Evolutionary conservation across 2,113 vertebrate genomes (phyloP).

Genomic region (Cephalopholis sonnerati): DNA sequence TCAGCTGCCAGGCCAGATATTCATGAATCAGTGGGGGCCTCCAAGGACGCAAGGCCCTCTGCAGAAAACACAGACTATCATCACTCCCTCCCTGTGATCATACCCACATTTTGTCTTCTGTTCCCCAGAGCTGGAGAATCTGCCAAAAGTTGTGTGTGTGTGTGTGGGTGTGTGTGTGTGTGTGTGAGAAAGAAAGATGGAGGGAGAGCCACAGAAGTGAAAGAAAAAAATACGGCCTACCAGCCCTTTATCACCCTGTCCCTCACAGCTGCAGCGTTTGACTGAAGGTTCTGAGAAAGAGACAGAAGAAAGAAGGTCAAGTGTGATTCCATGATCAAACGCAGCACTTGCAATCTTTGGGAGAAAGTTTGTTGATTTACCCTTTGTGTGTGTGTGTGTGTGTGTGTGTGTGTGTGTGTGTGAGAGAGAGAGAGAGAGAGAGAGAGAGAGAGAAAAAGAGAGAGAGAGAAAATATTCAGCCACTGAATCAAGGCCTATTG

Average conservation of each 20-base stretch:
- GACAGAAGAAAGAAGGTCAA: constrained; percentile 35
- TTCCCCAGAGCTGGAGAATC: constrained; percentile 49
- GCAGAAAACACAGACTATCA: constrained; percentile 54
- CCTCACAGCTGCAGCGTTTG: background rate
- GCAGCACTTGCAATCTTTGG: constrained; percentile 22
- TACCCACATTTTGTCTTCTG: constrained; percentile 37
- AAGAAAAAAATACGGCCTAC: background rate
- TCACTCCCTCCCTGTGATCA: constrained; percentile 51
- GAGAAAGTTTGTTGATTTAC: constrained; percentile 42
- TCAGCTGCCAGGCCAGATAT: constrained; percentile 52
- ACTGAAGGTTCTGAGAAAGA: constrained; percentile 10
- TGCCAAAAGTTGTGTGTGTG: constrained; percentile 38
- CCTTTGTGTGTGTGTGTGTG: constrained; percentile 27
- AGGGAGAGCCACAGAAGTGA: constrained; percentile 1
- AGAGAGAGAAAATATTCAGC: constrained; percentile 20
- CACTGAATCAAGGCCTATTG: constrained; percentile 60
- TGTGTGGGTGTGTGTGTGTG: background rate
- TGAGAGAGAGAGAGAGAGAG: too few species aligned
- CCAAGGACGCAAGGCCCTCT: constrained; percentile 62
- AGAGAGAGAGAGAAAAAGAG: too few species aligned
- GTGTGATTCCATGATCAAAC: constrained; percentile 50
- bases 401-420: too few species aligned
- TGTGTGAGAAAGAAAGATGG: background rate
- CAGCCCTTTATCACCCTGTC: background rate
- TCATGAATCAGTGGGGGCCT: constrained; percentile 63